These are phyloP conservation scores for Lucilia sericata DNA, from an alignment of 1,140 invertebrate genomes.

Conservation along the genomic window DNA sequence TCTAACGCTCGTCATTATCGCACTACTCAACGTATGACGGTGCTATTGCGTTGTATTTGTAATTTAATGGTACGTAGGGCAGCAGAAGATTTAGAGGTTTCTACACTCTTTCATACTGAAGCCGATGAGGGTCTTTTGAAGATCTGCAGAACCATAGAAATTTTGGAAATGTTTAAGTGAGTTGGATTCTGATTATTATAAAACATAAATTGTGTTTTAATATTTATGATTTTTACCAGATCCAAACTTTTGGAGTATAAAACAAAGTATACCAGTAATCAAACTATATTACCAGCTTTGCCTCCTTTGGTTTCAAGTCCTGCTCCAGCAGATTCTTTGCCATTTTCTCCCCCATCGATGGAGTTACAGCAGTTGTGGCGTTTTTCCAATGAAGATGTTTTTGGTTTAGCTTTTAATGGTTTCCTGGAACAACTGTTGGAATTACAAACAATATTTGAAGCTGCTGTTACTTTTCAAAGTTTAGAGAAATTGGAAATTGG, in stretches of 20 bases:
- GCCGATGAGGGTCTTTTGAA: constrained; percentile 68
- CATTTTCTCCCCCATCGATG: neutral
- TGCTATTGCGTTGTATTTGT: constrained; percentile 77
- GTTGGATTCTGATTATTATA: neutral
- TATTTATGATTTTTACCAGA: constrained; percentile 47
- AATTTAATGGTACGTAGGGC: constrained; percentile 78
- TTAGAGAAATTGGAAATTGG: constrained; percentile 86
- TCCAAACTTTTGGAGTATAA: constrained; percentile 58
- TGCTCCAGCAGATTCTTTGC: too few relatives aligned
- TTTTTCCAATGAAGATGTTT: constrained; percentile 77
- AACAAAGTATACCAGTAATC: constrained; percentile 68
- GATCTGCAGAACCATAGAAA: constrained; percentile 57
- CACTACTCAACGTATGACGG: constrained; percentile 79
- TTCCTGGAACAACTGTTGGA: constrained; percentile 72
- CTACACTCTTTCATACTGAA: constrained; percentile 76
- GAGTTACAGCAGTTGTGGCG: constrained; percentile 71
- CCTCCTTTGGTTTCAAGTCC: constrained; percentile 19
- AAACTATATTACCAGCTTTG: constrained; percentile 64
- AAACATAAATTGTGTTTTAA: neutral
- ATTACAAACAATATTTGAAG: constrained; percentile 76
- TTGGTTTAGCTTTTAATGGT: constrained; percentile 74
- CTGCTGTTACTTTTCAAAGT: constrained; percentile 81
- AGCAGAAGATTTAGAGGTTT: constrained; percentile 69
- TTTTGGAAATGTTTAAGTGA: constrained; percentile 62
- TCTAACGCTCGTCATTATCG: constrained; percentile 86